Base-by-base conservation (phyloP, 2,888 invertebrate species). In the Choristoneura rosaceana region DNA sequence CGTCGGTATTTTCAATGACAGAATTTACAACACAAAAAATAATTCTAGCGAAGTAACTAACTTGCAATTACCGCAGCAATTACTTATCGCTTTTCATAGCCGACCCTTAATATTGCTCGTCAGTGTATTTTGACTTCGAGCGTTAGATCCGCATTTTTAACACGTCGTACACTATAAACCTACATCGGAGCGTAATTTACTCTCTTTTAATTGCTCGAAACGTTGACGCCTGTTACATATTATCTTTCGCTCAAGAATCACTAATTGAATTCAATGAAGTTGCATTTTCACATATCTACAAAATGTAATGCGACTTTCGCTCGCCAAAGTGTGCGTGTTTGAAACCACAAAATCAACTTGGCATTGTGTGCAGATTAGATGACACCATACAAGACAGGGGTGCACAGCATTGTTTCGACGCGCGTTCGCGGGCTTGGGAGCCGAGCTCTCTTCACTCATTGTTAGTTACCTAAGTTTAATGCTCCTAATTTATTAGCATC, bases 241-340 rank as follows among this genome's bases (percentile, higher is more conserved):
- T 79, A 78, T 80, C 80, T 82, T 80, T 77, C 81, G 77, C 76
- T 76, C 59, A 75, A 74, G 75, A 76, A 76, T 80, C 78, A 76
- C 78, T 84, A 77, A 84, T 82, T 85, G 79, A 81, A 81, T 83
- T 81, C 82, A 82, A 86, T 87, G 86, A 87, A 87, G 87, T 79
- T 84, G 82, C 82, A 86, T 88, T 89, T 91, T 91, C 90, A 86
- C 88, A 87, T 84, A 67, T 71, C 50, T 63, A 87, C 83, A 81
- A 87, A 87, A 84, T 85, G 82, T 84, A 84, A 86, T 83, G 80
- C 79, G 81, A 89, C 93, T 93, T 93, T 93, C 93, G 88, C 91
- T 80, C 68, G 80, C 71, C 76, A 76, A 82, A 84, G 84, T 85
- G 84, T 85, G 82, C 79, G 80, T 81, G 74, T 80, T 79, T 80